Conservation (phyloP, 2,888 invertebrate species). For the Stratiomys singularior region DNA sequence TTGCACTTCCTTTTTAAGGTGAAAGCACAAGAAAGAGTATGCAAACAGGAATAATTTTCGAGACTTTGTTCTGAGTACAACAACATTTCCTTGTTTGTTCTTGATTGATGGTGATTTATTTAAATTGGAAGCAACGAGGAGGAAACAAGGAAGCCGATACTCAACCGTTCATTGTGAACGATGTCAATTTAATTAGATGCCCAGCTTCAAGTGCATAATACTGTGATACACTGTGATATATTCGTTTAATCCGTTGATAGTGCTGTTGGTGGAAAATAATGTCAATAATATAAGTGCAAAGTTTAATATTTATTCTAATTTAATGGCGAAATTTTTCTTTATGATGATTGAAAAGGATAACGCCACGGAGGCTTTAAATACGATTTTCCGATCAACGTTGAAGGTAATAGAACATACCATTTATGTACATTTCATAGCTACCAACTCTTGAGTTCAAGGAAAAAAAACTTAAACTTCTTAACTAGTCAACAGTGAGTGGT, state of each 20-base stretch:
- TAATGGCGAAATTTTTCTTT: background rate
- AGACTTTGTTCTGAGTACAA: too few species aligned
- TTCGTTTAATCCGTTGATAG: background rate
- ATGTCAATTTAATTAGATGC: background rate
- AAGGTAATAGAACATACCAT: constrained; percentile 9
- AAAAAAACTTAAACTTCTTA: too few species aligned
- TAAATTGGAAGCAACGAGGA: too few species aligned
- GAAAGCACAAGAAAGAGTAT: background rate
- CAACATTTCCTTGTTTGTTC: too few species aligned
- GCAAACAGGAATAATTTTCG: too few species aligned
- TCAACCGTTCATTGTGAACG: background rate
- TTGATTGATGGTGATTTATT: too few species aligned
- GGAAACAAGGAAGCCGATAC: too few species aligned
- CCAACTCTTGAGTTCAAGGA: too few species aligned
- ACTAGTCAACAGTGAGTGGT: too few species aligned
- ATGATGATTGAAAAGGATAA: constrained; percentile 37
- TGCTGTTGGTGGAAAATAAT: constrained; percentile 5
- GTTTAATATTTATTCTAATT: background rate
- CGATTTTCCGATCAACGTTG: constrained; percentile 24
- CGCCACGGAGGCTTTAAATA: constrained; percentile 25
- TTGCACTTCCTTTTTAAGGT: background rate
- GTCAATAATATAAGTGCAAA: constrained; percentile 14
- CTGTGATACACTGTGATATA: constrained; percentile 21
- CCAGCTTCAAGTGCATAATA: background rate
- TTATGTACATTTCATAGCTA: background rate